Base-by-base conservation (phyloP, 2,888 invertebrate genomes). In the Brenthis ino region DNA sequence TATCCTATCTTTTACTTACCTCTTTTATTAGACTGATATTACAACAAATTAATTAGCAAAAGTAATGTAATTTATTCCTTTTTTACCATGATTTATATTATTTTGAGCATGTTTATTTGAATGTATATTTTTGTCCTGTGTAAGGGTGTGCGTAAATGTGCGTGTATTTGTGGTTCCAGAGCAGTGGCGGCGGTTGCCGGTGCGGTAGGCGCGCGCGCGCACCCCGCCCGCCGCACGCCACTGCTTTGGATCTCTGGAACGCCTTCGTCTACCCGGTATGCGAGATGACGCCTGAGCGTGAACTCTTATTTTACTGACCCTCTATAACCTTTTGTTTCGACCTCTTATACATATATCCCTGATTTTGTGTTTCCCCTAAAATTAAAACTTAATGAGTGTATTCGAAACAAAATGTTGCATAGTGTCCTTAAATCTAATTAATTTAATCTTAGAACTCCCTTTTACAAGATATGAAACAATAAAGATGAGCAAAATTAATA, bases 201-300 rank as follows among this genome's bases (percentile, higher is more conserved):
- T 93, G 93, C 88, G 89, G 88, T 82, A 88, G 91, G 86, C 92
- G 93, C 89, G 91, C 94, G 88, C 94, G 94, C 93, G 93, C 94
- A 86, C 91, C 94, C 93, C 94, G 94, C 93, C 94, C 95, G 91
- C 95, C 95, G 94, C 95, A 95, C 95, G 94, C 94, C 94, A 94
- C 94, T 94, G 95, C 94, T 93, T 93, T 93, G 93, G 93, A 93
- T 87, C 91, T 92, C 84, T 94, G 95, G 95, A 94, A 94, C 93
- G 94, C 94, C 93, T 94, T 93, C 92, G 93, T 93, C 85, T 92
- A 94, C 89, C 94, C 94, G 95, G 95, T 95, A 95, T 94, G 95
- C 84, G 81, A 82, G 89, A 88, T 78, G 88, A 87, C 83, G 87
- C 85, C 83, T 87, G 88, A 83, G 85, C 83, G 87, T 81, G 80